Base-by-base conservation (phyloP, 2,113 vertebrate species). In the Thamnophis sirtalis region DNA sequence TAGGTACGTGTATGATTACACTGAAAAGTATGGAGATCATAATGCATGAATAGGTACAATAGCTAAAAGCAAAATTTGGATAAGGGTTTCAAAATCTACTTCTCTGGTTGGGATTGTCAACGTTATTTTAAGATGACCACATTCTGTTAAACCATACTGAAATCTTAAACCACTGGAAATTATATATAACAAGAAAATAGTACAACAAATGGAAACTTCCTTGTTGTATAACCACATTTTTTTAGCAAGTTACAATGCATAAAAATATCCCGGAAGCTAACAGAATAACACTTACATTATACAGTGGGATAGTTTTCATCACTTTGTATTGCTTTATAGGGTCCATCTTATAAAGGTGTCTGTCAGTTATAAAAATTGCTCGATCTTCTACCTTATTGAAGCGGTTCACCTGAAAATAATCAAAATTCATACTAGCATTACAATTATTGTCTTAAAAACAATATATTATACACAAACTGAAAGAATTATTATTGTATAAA, bases 341-440 rank as follows among this genome's bases (percentile, higher is more conserved):
- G 93, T 99, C 99, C 99, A 99, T 98, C 97, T 99, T 99, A 94
- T 99, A 99, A 9, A 99, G 97, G 96, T 99, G 99, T 0, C 99
- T 97, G 93, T 99, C 99, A 1, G 99, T 99, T 93, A 99, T 98
- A 96, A 99, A 98, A 95, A 99, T 98, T 0, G 98, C 98, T 86
- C 99, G 97, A 97, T 99, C 97, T 97, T 99, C 98, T 21, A 98
- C 97, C 95, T 98, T 99, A 96, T 98, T 98, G 93, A 99, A 99
- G 93, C 97, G 98, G 97, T 99, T 99, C 93, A 99, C 98, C 99
- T 99, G 96, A 15, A 95, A 95, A 94, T 92, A 89, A 96, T 24
- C 50, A 90, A 87, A 93, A 80, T 1, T 9, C 33, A 43, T 33
- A 60, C 5, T n/a, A 5, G 50, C 28, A 53, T 87, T 88, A 73